A percentile compares a stretch with the other conserved stretches of the same genome.
phyloP scores from a whole-genome alignment of 2,797 vertebrate species.

The Bradypodion ventrale region DNA sequence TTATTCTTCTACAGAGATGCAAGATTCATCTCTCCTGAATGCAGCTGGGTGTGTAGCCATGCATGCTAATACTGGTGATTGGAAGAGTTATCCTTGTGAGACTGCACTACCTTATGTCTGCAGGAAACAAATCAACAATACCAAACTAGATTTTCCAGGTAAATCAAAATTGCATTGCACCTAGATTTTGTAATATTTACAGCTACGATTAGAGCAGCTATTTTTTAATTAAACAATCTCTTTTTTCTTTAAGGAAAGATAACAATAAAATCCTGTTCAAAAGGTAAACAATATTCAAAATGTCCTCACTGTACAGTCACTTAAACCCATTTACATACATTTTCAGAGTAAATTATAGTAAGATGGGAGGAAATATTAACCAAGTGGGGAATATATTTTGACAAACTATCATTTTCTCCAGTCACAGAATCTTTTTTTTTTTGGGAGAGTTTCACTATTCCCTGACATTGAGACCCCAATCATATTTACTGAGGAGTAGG shows the following conservation, averaged over 20 bases:
- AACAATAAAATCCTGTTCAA: neutral
- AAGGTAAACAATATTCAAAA: neutral
- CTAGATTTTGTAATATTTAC: conserved; percentile 1
- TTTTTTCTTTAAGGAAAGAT: neutral
- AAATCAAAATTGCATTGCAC: conserved; percentile 16
- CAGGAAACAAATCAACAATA: conserved; percentile 79
- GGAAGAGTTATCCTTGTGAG: conserved; percentile 80
- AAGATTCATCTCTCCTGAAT: conserved; percentile 60
- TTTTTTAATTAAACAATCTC: neutral
- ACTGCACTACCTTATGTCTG: conserved; percentile 87
- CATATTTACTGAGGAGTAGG: neutral
- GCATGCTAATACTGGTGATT: conserved; percentile 76
- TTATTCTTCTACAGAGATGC: conserved; percentile 70
- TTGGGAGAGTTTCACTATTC: neutral
- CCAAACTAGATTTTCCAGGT: conserved; percentile 74
- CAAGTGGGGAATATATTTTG: neutral
- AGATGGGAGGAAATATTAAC: neutral
- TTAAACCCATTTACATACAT: neutral
- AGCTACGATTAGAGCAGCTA: neutral
- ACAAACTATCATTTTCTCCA: neutral
- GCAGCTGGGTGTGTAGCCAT: conserved; percentile 85
- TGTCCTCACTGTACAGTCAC: neutral
- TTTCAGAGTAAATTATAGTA: neutral
- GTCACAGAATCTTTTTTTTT: neutral
- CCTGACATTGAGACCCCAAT: neutral